Evolutionary conservation across 64 coral and sea anemone species (phyloP).

Genomic region (Montipora cactus): DNA sequence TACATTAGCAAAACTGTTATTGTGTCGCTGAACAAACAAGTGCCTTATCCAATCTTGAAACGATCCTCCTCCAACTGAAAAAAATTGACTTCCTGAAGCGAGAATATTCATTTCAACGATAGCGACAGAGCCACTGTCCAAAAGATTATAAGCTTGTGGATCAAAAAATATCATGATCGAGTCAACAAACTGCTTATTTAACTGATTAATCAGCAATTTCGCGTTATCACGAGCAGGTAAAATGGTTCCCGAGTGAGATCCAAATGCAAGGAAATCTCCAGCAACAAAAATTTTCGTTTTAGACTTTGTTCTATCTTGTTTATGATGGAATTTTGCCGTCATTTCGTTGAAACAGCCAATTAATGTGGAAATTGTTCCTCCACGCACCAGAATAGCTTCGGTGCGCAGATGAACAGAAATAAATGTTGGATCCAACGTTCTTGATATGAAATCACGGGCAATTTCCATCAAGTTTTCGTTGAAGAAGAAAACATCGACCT

Average conservation of each 20-base stretch:
- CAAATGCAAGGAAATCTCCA: not conserved
- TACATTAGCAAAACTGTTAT: not conserved
- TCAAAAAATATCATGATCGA: constrained; percentile 60
- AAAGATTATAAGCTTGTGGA: constrained; percentile 54
- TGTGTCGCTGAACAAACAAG: constrained; percentile 29
- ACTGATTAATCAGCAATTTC: not conserved
- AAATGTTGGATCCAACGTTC: constrained; percentile 55
- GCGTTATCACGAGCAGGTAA: not conserved
- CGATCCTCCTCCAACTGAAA: constrained; percentile 86
- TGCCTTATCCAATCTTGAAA: constrained; percentile 88
- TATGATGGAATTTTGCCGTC: not conserved
- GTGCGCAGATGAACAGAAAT: constrained; percentile 81
- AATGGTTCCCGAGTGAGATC: not conserved
- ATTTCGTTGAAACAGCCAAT: not conserved
- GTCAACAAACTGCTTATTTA: constrained; percentile 13
- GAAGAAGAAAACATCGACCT: constrained; percentile 59
- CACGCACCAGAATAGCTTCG: constrained; percentile 56
- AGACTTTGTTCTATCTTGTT: not conserved
- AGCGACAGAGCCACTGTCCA: constrained; percentile 80
- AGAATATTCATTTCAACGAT: constrained; percentile 97
- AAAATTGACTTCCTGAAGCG: constrained; percentile 68
- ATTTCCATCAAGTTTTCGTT: constrained; percentile 73
- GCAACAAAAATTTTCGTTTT: not conserved
- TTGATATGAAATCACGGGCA: constrained; percentile 66
- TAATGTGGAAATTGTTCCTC: not conserved